phyloP scores from a whole-genome alignment of 2,888 invertebrate genomes.

The Trachelus iudaicus region DNA sequence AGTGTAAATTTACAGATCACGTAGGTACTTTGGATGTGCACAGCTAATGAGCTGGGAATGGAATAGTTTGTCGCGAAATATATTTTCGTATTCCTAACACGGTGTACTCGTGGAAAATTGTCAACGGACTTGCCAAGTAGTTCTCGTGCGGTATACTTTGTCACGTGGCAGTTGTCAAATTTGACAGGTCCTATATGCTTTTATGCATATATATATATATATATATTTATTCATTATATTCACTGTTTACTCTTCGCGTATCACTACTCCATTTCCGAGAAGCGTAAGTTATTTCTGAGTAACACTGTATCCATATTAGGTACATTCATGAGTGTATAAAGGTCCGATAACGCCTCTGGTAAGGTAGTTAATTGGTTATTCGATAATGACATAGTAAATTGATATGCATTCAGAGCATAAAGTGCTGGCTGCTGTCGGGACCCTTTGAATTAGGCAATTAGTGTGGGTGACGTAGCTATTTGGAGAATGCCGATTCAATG shows the following conservation, averaged over 20 bases:
- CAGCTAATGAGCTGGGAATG: neutral
- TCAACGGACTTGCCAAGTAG: neutral
- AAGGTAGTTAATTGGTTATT: neutral
- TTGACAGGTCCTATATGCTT: neutral
- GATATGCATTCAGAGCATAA: neutral
- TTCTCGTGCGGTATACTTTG: neutral
- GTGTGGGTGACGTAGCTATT: neutral
- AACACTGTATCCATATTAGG: neutral
- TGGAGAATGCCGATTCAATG: neutral
- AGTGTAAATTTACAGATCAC: neutral
- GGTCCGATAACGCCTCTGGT: neutral
- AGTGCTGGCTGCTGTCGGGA: neutral
- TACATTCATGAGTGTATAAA: neutral
- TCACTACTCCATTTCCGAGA: neutral
- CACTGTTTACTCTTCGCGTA: neutral
- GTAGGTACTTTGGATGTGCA: neutral
- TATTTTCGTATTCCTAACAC: neutral
- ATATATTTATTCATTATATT: neutral
- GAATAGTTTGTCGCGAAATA: neutral
- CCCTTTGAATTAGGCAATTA: neutral
- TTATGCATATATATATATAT: too few species aligned
- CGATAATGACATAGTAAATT: neutral
- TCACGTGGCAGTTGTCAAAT: neutral
- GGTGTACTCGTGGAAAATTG: neutral
- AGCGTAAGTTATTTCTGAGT: neutral